Conservation (phyloP, 2,888 invertebrate species). For the Melanargia galathea region DNA sequence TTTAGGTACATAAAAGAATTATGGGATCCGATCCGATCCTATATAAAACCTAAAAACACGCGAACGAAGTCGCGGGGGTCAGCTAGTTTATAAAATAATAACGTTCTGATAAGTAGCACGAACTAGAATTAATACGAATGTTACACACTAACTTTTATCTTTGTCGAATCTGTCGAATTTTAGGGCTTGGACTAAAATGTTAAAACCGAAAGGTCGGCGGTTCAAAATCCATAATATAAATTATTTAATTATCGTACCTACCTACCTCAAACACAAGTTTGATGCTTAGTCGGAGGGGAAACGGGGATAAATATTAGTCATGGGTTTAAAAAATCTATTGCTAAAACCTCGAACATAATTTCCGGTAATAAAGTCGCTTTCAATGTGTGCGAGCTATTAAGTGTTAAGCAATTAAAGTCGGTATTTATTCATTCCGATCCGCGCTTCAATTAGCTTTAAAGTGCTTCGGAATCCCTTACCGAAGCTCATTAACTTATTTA, state of each 20-base stretch:
- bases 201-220: no score
- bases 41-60: no score
- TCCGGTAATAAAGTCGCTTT: slow-evolving; percentile 1
- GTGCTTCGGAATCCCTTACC: neutral
- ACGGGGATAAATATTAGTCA: no score
- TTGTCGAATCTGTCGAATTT: no score
- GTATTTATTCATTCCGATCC: slow-evolving; percentile 7
- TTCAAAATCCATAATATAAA: no score
- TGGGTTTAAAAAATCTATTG: neutral
- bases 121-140: neutral
- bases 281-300: no score
- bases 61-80: no score
- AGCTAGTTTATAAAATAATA: slow-evolving; percentile 31
- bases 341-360: neutral
- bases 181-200: no score
- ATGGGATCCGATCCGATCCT: no score
- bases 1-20: no score
- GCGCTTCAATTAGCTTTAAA: slow-evolving; percentile 7
- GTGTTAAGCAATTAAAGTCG: slow-evolving; percentile 28
- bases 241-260: no score
- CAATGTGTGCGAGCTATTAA: slow-evolving; percentile 23
- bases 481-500: neutral
- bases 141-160: neutral
- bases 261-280: no score
- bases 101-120: slow-evolving; percentile 24